Evolutionary conservation across 2,888 invertebrate species (phyloP).

Genomic region (Oscheius sp.): DNA sequence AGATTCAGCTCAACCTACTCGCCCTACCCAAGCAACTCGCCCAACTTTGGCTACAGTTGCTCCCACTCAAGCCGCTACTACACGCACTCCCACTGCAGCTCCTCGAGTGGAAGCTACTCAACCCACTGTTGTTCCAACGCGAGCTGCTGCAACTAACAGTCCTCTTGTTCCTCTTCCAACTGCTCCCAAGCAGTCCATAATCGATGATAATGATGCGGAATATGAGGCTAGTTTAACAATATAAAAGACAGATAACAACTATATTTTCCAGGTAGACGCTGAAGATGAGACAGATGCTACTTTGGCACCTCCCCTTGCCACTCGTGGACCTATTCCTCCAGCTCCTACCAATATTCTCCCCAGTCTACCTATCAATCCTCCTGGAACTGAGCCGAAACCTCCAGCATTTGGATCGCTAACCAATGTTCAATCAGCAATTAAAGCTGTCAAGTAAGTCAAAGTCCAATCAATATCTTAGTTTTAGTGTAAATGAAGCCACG

Average conservation of each 20-base stretch:
- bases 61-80: conserved; percentile 5
- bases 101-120: conserved; percentile 6
- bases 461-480: too few relatives aligned
- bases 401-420: conserved; percentile 33
- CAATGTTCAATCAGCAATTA: neutral
- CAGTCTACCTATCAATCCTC: neutral
- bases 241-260: neutral
- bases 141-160: neutral
- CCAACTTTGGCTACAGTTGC: conserved; percentile 13
- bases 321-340: conserved; percentile 10
- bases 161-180: conserved; percentile 12
- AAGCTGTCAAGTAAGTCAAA: conserved; percentile 29
- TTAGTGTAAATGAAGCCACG: too few relatives aligned
- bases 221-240: neutral
- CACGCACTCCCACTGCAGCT: neutral
- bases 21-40: neutral
- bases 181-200: too few relatives aligned
- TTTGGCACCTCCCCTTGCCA: too few relatives aligned
- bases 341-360: neutral
- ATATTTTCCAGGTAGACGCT: neutral
- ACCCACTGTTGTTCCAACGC: conserved; percentile 6
- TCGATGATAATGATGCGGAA: neutral
- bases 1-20: conserved; percentile 19
- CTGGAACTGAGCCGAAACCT: conserved; percentile 41
- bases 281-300: neutral